Evolutionary conservation across 2,888 invertebrate genomes (phyloP), one percentile per base, ranked within the genome.

Genomic region (Adelognathus sp.): DNA sequence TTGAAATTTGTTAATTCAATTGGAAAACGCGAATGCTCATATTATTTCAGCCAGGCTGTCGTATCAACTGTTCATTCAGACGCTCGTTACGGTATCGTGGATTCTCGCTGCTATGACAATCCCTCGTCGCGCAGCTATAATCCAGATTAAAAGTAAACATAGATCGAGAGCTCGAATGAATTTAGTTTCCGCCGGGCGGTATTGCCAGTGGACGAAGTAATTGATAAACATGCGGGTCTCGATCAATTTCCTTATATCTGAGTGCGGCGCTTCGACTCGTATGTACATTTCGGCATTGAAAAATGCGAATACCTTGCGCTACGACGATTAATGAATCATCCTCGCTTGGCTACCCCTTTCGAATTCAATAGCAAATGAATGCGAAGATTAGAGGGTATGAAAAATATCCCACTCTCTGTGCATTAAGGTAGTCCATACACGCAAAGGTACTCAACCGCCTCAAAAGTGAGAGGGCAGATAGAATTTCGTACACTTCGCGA

Each of bases 141-240:
- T 81, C 81, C 79, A 79, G 72, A 81, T 81, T 75, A 72, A 81
- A 81, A 44, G 78, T 78, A 80, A 78, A 80, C 75, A 77, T 21
- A n/a, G 16, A 29, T n/a, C 14, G 29, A 14, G 29, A 54, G 29
- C 54, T 63, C 41, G 74, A 74, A 76, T 73, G 74, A 81, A 79
- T 79, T 27, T 61, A 61, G 44, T 81, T 52, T 61, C 31, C 50
- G 56, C 44, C 21, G 36, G 27, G 44, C 18, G 64, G n/a, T n/a
- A 67, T 72, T 56, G 44, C 54, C 11, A 24, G 29, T 41, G 36
- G 33, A 33, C 44, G 18, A 21, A 44, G 24, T 50, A 60, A 29
- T 27, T 39, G 31, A 74, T 24, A 41, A 76, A 72, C 31, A 29
- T n/a, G 66, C 36, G 24, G 61, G 39, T 31, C 58, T n/a, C 36